These are phyloP conservation scores for Aphis gossypii DNA, from an alignment of 1,140 invertebrate species.

Conservation along the genomic window DNA sequence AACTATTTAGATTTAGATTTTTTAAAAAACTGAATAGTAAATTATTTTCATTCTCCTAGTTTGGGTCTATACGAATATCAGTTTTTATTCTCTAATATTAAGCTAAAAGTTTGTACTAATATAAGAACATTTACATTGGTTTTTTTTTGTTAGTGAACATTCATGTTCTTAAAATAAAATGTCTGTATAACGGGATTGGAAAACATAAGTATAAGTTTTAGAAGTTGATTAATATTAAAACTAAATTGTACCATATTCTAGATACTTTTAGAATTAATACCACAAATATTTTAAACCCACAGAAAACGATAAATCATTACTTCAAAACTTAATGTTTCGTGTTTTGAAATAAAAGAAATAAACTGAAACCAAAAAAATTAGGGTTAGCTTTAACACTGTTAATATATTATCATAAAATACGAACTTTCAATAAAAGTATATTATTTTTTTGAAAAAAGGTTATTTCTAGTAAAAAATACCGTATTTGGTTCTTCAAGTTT, in stretches of 20 bases:
- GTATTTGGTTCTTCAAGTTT: neutral
- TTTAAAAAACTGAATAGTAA: neutral
- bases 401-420: neutral
- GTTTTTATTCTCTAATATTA: neutral
- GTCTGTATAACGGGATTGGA: neutral
- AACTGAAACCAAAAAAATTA: neutral
- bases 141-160: neutral
- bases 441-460: neutral
- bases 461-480: neutral
- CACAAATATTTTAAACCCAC: neutral
- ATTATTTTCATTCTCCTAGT: neutral
- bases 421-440: neutral
- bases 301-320: neutral
- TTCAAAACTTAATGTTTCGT: neutral
- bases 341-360: neutral
- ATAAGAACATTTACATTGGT: neutral
- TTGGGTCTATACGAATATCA: neutral
- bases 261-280: slow-evolving; percentile 18
- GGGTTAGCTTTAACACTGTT: neutral
- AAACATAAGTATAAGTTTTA: neutral
- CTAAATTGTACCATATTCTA: neutral
- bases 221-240: neutral
- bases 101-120: neutral
- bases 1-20: too few species aligned
- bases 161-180: neutral